These are phyloP conservation scores for Uropsilus gracilis DNA, from an alignment of 2,113 vertebrate species.

Conservation along the genomic window DNA sequence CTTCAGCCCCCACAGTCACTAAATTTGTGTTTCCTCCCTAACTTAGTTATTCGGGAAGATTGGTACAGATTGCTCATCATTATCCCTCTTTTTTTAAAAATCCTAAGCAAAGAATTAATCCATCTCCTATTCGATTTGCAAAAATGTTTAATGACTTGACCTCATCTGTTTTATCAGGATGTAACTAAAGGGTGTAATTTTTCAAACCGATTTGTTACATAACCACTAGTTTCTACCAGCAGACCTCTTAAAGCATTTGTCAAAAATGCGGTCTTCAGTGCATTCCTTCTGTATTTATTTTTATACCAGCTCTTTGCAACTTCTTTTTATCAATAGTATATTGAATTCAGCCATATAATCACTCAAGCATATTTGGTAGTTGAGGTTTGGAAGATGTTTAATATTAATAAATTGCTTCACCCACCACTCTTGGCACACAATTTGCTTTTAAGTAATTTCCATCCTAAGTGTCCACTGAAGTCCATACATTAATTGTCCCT, in stretches of 20 bases:
- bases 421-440: not conserved
- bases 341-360: slow-evolving; percentile 24
- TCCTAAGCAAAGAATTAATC: not conserved
- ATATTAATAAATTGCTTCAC: not conserved
- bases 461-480: not conserved
- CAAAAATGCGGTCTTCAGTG: not conserved
- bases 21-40: slow-evolving; percentile 28
- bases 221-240: slow-evolving; percentile 47
- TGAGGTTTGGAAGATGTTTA: slow-evolving; percentile 15
- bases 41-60: not conserved
- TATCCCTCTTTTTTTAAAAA: rapidly evolving
- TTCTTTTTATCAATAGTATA: slow-evolving; percentile 20
- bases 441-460: not conserved
- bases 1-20: not conserved
- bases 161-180: slow-evolving; percentile 47
- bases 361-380: not conserved
- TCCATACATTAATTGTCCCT: not conserved
- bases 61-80: slow-evolving; percentile 21
- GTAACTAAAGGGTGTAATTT: slow-evolving; percentile 54
- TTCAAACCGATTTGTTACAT: slow-evolving; percentile 55
- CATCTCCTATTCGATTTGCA: slow-evolving; percentile 41
- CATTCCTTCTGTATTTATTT: not conserved
- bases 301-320: not conserved
- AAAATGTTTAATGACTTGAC: slow-evolving; percentile 29
- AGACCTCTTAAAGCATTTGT: not conserved